phyloP scores from a whole-genome alignment of 1,140 invertebrate species.

The Anoplophora glabripennis region DNA sequence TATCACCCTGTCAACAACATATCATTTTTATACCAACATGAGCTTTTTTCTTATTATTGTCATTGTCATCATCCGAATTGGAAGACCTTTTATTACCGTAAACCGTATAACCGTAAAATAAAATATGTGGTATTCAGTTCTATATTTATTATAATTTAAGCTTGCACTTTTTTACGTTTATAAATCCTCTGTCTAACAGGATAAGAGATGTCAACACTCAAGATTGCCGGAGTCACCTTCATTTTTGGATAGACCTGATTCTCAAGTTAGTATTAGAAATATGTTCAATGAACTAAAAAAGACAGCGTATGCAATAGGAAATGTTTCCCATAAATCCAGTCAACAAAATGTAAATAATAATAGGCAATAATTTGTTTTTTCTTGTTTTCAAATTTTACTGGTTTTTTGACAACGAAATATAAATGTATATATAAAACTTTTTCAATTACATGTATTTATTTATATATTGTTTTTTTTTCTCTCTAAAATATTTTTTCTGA shows the following conservation, averaged over 20 bases:
- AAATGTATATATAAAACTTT: neutral
- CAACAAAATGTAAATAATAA: neutral
- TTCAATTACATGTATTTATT: neutral
- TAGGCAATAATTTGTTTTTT: neutral
- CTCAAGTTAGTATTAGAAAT: constrained; percentile 17
- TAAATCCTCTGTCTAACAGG: too few species aligned
- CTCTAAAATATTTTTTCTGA: too few species aligned
- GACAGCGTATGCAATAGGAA: constrained; percentile 18
- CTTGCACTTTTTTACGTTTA: too few species aligned
- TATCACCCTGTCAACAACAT: too few species aligned
- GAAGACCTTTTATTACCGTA: too few species aligned
- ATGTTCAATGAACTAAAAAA: constrained; percentile 25
- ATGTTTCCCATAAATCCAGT: neutral
- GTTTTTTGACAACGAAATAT: neutral
- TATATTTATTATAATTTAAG: too few species aligned
- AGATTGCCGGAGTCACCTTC: neutral
- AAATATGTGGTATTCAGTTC: too few species aligned
- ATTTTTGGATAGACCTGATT: neutral
- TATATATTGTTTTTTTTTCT: neutral
- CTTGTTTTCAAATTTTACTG: neutral
- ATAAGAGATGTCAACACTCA: neutral
- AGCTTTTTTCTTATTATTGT: too few species aligned
- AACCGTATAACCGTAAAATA: too few species aligned
- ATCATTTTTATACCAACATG: too few species aligned
- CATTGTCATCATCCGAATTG: too few species aligned